A percentile compares a stretch with the other conserved stretches of the same genome.
phyloP scores from a whole-genome alignment of 2,888 invertebrate genomes.

The Sepioteuthis lessoniana region DNA sequence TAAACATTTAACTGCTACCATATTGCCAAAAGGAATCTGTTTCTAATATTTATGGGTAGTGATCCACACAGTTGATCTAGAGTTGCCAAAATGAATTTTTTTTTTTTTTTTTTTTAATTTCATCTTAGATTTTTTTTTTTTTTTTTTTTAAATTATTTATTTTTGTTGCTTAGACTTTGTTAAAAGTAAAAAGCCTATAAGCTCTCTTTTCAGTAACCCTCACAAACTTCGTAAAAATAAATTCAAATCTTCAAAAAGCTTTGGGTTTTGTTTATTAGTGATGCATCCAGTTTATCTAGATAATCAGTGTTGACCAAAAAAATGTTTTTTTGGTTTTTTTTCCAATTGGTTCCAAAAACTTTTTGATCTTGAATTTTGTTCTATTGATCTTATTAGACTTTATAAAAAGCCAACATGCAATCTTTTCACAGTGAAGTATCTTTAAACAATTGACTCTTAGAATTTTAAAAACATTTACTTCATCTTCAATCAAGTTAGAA shows the following conservation, averaged over 20 bases:
- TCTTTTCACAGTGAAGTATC: neutral
- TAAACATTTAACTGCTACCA: neutral
- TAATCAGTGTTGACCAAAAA: neutral
- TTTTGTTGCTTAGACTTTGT: too few relatives aligned
- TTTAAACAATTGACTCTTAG: neutral
- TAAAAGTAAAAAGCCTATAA: too few relatives aligned
- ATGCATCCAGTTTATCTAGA: neutral
- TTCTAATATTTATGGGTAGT: neutral
- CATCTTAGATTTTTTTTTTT: too few relatives aligned
- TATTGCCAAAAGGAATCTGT: neutral
- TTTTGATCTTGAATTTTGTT: neutral
- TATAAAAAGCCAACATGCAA: neutral
- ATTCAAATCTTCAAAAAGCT: neutral
- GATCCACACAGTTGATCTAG: too few relatives aligned
- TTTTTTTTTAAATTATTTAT: too few relatives aligned
- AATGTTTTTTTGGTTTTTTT: neutral
- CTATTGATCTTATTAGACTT: neutral
- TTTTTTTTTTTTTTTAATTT: neutral
- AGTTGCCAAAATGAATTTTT: too few relatives aligned
- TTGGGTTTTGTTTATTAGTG: neutral
- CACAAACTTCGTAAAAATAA: too few relatives aligned
- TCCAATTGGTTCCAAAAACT: neutral
- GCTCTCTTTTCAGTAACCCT: too few relatives aligned
- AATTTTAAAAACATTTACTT: neutral
- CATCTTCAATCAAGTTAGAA: conserved; percentile 3